Evolutionary conservation across 1,140 invertebrate genomes (phyloP).

Genomic region (Temnothorax curvispinosus): DNA sequence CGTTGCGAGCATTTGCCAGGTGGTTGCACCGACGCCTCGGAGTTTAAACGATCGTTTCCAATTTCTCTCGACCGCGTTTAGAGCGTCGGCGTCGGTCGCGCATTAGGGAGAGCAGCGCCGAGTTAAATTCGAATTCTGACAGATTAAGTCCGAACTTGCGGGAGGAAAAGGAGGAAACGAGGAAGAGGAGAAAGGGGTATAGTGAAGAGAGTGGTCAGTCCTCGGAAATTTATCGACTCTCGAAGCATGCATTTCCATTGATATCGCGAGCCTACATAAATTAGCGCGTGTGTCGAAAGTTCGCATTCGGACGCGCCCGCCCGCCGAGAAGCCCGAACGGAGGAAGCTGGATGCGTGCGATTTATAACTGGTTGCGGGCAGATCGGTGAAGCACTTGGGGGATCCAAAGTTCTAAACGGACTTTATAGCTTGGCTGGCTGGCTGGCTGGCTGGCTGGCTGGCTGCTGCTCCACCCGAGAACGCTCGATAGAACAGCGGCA

Average conservation of each 20-base stretch:
- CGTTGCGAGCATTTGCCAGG: conserved; percentile 56
- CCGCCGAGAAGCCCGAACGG: neutral
- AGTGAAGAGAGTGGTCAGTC: neutral
- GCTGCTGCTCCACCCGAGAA: conserved; percentile 2
- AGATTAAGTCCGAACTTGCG: neutral
- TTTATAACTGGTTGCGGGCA: conserved; percentile 45
- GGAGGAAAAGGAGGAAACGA: neutral
- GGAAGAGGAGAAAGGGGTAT: neutral
- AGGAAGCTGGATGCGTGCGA: conserved; percentile 40
- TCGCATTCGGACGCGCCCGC: neutral
- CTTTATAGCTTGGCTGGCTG: conserved; percentile 50
- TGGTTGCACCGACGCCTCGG: conserved; percentile 47
- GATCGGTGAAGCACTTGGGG: conserved; percentile 70
- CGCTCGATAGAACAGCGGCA: conserved; percentile 61
- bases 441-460: neutral
- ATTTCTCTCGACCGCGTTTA: conserved; percentile 39
- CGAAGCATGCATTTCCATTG: neutral
- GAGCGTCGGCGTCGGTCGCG: conserved; percentile 21
- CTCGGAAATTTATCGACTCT: conserved; percentile 20
- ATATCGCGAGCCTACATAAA: neutral
- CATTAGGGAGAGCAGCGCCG: neutral
- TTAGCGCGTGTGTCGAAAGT: conserved; percentile 19
- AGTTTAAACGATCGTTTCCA: conserved; percentile 55
- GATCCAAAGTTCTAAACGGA: conserved; percentile 69
- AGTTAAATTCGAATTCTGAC: conserved; percentile 47